Evolutionary conservation across 2,888 invertebrate genomes (phyloP).

Genomic region (Hedychridium roseum): DNA sequence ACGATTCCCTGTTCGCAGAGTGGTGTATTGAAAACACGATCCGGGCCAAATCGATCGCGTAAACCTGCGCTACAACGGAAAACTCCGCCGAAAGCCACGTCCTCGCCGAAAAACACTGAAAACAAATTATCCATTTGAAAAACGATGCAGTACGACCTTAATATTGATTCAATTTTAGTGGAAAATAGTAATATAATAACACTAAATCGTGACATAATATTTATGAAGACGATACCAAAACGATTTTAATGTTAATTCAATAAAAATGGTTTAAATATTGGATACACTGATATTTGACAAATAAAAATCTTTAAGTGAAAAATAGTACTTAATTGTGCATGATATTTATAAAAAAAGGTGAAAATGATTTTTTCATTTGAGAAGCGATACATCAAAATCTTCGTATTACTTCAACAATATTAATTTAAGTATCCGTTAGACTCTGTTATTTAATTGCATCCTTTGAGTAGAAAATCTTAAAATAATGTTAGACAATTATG

Average conservation of each 20-base stretch:
- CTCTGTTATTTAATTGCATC: too few species aligned
- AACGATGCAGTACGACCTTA: background rate
- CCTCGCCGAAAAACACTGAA: slow-evolving; percentile 92
- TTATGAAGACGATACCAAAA: background rate
- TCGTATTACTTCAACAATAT: too few species aligned
- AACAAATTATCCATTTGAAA: slow-evolving; percentile 1
- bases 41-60: slow-evolving; percentile 90
- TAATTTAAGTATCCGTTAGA: too few species aligned
- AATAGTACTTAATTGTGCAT: too few species aligned
- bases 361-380: too few species aligned
- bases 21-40: slow-evolving; percentile 96
- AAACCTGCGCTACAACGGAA: slow-evolving; percentile 94
- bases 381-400: too few species aligned
- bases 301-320: too few species aligned
- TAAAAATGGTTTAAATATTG: background rate
- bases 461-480: too few species aligned
- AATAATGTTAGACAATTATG: too few species aligned
- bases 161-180: background rate
- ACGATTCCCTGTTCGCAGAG: slow-evolving; percentile 96
- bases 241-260: background rate
- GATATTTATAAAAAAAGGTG: too few species aligned
- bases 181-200: background rate
- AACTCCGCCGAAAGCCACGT: slow-evolving; percentile 98
- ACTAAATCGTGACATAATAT: background rate
- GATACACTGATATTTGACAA: background rate